Evolutionary conservation across 2,888 invertebrate species (phyloP).

Genomic region (Anodontia alba): DNA sequence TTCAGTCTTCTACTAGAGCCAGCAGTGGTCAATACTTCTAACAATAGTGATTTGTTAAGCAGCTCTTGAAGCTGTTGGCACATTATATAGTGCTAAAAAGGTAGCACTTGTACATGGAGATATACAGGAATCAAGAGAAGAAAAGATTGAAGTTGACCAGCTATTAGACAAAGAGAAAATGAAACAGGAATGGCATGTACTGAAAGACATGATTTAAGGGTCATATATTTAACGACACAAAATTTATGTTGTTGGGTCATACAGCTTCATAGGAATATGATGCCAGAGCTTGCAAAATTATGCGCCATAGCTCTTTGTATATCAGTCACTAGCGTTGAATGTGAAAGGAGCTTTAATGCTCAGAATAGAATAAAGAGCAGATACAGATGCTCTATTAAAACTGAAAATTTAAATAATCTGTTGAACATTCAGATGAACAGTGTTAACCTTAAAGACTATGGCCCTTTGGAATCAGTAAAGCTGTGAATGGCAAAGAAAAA

Average conservation of each 20-base stretch:
- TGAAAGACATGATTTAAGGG: constrained; percentile 23
- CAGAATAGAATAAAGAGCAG: constrained; percentile 36
- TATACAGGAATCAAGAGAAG: neutral
- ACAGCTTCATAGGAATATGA: neutral
- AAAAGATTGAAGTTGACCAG: neutral
- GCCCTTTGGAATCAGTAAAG: neutral
- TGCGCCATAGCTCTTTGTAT: constrained; percentile 29
- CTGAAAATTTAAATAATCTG: constrained; percentile 17
- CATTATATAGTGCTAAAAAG: neutral
- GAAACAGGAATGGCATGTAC: constrained; percentile 15
- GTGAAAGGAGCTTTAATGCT: constrained; percentile 36
- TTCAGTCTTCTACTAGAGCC: constrained; percentile 34
- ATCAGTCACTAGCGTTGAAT: constrained; percentile 39
- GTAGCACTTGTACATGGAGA: neutral
- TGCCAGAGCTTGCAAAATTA: constrained; percentile 14
- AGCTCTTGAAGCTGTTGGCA: neutral
- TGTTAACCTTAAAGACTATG: neutral
- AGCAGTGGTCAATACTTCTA: neutral
- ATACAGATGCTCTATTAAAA: constrained; percentile 30
- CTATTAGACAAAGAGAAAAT: constrained; percentile 4
- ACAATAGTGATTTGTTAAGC: neutral
- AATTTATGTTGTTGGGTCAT: constrained; percentile 6
- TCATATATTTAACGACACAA: neutral
- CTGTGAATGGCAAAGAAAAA: constrained; percentile 32
- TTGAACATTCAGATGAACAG: constrained; percentile 24